Base-by-base conservation (phyloP, 2,113 vertebrate species). In the Otocyon megalotis region DNA sequence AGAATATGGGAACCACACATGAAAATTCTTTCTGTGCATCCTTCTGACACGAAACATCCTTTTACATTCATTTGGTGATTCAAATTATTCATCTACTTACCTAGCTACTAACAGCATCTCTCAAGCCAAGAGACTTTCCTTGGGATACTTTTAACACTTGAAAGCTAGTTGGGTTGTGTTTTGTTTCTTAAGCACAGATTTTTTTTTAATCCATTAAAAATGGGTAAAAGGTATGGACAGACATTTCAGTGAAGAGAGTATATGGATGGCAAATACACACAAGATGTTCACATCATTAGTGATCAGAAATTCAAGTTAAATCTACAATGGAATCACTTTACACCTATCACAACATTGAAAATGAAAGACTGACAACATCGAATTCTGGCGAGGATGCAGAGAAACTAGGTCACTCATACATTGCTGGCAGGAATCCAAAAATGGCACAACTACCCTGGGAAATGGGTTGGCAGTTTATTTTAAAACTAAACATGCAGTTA, bases 91-190 rank as follows among this genome's bases (percentile, higher is more conserved):
- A 79, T 62, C 87, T 54, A 83, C 10, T 74, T 83, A 92, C 37
- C 32, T 53, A 88, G 19, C 8, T 58, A 69, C 58, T 76, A 63
- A 54, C 8, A 58, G 35, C 32, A 69, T 80, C 19, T 76, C 74
- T 85, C 30, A 92, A 94, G 67, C 20, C 80, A 96, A 82, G 37
- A 30, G 20, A 93, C 6, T 43, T 56, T 96, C 71, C 43, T 74
- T 28, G 19, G 48, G n/a, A 32, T 63, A 74, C 50, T 77, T 48
- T 63, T 88, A 88, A 86, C 35, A 11, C 43, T 77, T 65, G 11
- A 93, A 26, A 93, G 24, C 2, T 82, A 58, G 20, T 62, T 85
- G 71, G 20, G 48, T 72, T 90, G 37, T 43, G 5, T 48, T 96
- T 74, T 43, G 16, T 17, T 76, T 77, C 67, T 69, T 54, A 95